Evolutionary conservation across 1,140 invertebrate genomes (phyloP).

Genomic region (Brachionus manjavacas): DNA sequence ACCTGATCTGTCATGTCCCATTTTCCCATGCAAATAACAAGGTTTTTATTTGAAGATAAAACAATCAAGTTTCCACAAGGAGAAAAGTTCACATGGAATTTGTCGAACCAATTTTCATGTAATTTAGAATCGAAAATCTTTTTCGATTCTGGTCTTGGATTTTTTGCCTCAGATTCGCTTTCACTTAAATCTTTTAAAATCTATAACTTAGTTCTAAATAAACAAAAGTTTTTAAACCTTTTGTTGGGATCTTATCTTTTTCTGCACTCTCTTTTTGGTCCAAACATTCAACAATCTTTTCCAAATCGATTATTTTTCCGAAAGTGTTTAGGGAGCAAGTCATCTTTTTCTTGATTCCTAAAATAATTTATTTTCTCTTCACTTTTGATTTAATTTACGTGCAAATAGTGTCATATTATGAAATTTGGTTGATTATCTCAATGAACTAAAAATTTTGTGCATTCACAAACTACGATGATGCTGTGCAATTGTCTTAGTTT

Average conservation of each 20-base stretch:
- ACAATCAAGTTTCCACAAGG: constrained; percentile 21
- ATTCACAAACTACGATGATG: not conserved
- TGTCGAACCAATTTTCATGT: constrained; percentile 25
- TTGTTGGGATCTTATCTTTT: not conserved
- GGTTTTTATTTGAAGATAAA: not conserved
- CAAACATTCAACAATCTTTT: not conserved
- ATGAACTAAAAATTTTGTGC: too few relatives aligned
- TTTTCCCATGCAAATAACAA: constrained; percentile 30
- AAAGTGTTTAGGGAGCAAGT: constrained; percentile 32
- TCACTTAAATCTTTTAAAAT: not conserved
- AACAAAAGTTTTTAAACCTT: not conserved
- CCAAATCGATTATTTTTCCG: constrained; percentile 19
- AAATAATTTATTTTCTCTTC: not conserved
- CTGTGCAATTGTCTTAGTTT: not conserved
- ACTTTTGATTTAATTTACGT: not conserved
- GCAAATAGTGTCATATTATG: constrained; percentile 9
- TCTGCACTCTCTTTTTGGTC: not conserved
- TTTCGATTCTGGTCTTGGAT: not conserved
- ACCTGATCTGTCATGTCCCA: constrained; percentile 29
- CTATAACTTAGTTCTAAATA: not conserved
- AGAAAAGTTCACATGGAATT: constrained; percentile 10
- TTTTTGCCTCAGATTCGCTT: not conserved
- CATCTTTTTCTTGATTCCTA: not conserved
- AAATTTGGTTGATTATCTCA: not conserved
- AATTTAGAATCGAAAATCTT: not conserved